Evolutionary conservation across 2,113 vertebrate genomes (phyloP), one percentile per base, ranked within the genome.

Genomic region (Electrona antarctica): DNA sequence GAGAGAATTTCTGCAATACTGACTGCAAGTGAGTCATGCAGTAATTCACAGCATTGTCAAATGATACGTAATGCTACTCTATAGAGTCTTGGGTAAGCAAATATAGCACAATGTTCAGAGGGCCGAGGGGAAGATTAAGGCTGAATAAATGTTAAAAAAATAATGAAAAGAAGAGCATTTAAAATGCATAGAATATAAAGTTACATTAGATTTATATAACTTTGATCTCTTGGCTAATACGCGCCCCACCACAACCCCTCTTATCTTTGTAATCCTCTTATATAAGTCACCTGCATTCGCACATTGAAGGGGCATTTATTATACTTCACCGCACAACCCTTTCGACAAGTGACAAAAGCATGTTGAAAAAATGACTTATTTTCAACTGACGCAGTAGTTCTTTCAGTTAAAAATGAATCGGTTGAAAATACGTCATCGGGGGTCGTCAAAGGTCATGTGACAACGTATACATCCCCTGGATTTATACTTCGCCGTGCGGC

Each of bases 241-340:
- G 13, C 74, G 67, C 15, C 33, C 33, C 33, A 6, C 33, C 33
- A 41, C 61, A 67, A 12, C 7, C 58, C 15, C 56, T 71, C 68
- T 86, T 86, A 89, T 89, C 83, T 68, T 59, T 68, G 60, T 78
- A 87, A 88, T 87, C 83, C 84, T 80, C 87, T 88, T 85, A 90
- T 85, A 90, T 79, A 67, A 11, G 11, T 59, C 64, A 15, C 62
- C 71, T 69, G 52, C 78, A 82, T 87, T 78, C 76, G 82, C 74
- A 85, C 77, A 84, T 56, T 49, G 33, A 41, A 41, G 33, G 33
- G 33, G 2, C 33, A 3, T 41, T 41, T 41, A 41, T 41, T 41
- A 41, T 41, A 41, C 33, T 41, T 41, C 33, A 41, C 33, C 33
- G 3, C 33, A 41, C 33, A 4, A 41, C 33, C 33, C 33, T 41